Base-by-base conservation (phyloP, 2,797 vertebrate species). In the Tarsius wallacei region DNA sequence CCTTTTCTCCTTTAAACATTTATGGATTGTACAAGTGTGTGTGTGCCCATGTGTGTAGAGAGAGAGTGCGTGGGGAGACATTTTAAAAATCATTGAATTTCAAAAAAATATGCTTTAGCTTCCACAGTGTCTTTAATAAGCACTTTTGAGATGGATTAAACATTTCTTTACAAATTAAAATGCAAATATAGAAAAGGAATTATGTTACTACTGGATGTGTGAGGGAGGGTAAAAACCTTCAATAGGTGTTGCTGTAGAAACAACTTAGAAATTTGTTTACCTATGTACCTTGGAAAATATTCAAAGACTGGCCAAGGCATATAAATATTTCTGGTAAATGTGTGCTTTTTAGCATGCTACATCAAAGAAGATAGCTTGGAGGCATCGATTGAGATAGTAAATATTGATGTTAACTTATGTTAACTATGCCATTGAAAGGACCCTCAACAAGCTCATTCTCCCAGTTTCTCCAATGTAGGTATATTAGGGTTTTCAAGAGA, bases 41-140 rank as follows among this genome's bases (percentile, higher is more conserved):
- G n/a, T 70, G 61, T 74, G 84, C n/a, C 8, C 11, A 74, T 87
- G 57, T 84, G 51, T 82, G 1, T 21, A 84, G 47, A 83, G 13
- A 1, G 31, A 21, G n/a, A 59, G 26, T 2, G 5, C 0, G 13
- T 74, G 53, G 33, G 66, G 31, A 84, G 53, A 61, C 3, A 74
- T 84, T 96, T 96, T 24, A 85, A 22, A 95, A 95, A 94, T 87
- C 7, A 55, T 4, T 88, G 51, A 90, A 88, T 87, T 93, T 96
- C 19, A 95, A 93, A 96, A 86, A 70, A 9, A 7, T 47, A 88
- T 70, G 7, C 22, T 80, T 66, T 95, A 91, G 19, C 12, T 94
- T 92, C 22, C 63, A 59, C 22, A 55, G 36, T 95, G 80, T 74
- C 49, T 90, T 94, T 90, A 94, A 85, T 93, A 95, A 95, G 51